Conservation (phyloP, 2,888 invertebrate genomes). For the Mayetiola destructor region DNA sequence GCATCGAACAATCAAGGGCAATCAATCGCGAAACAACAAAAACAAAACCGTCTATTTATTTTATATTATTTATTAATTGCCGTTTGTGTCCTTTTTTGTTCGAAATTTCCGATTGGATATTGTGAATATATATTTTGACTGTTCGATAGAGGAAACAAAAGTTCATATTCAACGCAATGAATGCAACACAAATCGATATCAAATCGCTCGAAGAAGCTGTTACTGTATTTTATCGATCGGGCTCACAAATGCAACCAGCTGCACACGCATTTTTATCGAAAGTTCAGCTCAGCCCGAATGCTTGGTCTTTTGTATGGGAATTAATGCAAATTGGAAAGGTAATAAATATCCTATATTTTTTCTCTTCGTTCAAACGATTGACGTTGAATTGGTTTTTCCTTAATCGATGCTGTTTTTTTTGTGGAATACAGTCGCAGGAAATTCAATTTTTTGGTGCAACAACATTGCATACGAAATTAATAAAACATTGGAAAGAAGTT, state of each 20-base stretch:
- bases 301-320: constrained; percentile 89
- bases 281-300: constrained; percentile 71
- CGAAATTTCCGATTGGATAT: no score
- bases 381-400: background rate
- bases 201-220: constrained; percentile 33
- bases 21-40: no score
- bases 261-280: constrained; percentile 75
- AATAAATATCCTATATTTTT: constrained; percentile 20
- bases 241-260: constrained; percentile 51
- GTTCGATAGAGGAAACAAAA: background rate
- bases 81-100: no score
- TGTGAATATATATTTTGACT: background rate
- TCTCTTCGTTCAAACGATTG: background rate
- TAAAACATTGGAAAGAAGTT: constrained; percentile 76
- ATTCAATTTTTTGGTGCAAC: constrained; percentile 90
- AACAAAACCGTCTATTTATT: no score
- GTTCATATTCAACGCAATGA: constrained; percentile 21
- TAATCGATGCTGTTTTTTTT: constrained; percentile 15
- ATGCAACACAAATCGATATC: constrained; percentile 28
- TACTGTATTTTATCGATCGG: constrained; percentile 31
- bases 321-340: constrained; percentile 71
- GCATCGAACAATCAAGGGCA: no score
- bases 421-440: constrained; percentile 56
- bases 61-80: no score
- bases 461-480: constrained; percentile 74